These are phyloP conservation scores for Maniola hyperantus DNA, from an alignment of 2,888 invertebrate species.

Conservation along the genomic window DNA sequence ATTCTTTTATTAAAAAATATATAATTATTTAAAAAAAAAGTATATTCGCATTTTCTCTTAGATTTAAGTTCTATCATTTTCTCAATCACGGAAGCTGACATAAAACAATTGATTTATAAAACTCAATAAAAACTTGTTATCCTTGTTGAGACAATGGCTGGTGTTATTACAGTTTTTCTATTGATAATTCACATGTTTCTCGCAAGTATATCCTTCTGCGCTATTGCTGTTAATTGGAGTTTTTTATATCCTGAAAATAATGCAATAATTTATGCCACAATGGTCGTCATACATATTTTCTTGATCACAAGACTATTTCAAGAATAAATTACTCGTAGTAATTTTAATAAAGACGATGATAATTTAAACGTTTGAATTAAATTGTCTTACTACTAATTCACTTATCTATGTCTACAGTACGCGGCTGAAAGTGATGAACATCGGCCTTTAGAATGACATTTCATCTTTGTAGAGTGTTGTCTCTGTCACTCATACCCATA, in stretches of 20 bases:
- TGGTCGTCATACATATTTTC: background rate
- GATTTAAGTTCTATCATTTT: conserved; percentile 31
- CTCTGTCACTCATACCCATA: too few species aligned
- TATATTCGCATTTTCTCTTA: conserved; percentile 41
- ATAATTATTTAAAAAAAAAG: too few species aligned
- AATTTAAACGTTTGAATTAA: background rate
- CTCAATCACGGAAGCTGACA: conserved; percentile 65
- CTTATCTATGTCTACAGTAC: too few species aligned
- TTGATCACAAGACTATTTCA: conserved; percentile 8
- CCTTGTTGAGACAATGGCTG: conserved; percentile 73
- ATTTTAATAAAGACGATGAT: background rate
- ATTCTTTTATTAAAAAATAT: too few species aligned
- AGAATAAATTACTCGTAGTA: background rate
- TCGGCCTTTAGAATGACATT: too few species aligned
- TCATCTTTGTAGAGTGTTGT: too few species aligned
- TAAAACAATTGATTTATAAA: conserved; percentile 59
- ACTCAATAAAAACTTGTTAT: conserved; percentile 67
- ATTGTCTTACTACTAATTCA: background rate
- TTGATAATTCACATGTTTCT: conserved; percentile 68
- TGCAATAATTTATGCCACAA: conserved; percentile 28
- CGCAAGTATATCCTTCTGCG: conserved; percentile 61
- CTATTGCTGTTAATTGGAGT: conserved; percentile 45
- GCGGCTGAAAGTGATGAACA: too few species aligned
- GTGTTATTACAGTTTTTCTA: conserved; percentile 65
- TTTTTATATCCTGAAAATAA: conserved; percentile 34